phyloP scores from a whole-genome alignment of 2,113 vertebrate species.

The Dromaius novaehollandiae region DNA sequence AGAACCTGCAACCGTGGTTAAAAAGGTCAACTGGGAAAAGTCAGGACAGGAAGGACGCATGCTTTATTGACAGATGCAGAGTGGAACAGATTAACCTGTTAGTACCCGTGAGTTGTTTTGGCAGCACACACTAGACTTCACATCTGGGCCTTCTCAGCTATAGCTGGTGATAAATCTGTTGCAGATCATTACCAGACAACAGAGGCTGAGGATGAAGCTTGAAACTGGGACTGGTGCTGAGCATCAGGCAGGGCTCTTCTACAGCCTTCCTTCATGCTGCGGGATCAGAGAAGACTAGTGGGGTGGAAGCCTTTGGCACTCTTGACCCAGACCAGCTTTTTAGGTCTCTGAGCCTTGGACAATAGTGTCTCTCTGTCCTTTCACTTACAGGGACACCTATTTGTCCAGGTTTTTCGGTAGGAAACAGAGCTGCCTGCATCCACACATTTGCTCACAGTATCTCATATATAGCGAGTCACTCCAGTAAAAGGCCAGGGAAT shows the following conservation, averaged over 20 bases:
- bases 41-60: neutral
- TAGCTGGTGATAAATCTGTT: neutral
- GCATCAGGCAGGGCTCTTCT: neutral
- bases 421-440: neutral
- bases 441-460: neutral
- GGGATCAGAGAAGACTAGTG: neutral
- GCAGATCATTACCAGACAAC: neutral
- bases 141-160: neutral
- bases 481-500: neutral
- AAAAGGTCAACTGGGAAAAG: constrained; percentile 67
- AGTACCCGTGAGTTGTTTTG: neutral
- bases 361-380: neutral
- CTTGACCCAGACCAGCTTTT: neutral
- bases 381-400: neutral
- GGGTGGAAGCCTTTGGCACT: neutral
- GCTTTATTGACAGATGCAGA: constrained; percentile 22
- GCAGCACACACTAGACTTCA: neutral
- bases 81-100: neutral
- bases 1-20: neutral
- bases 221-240: neutral
- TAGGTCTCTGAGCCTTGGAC: neutral
- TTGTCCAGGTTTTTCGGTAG: neutral
- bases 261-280: neutral
- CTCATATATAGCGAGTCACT: neutral
- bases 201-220: neutral